Evolutionary conservation across 2,888 invertebrate genomes (phyloP).

Genomic region (Philereme transversata): DNA sequence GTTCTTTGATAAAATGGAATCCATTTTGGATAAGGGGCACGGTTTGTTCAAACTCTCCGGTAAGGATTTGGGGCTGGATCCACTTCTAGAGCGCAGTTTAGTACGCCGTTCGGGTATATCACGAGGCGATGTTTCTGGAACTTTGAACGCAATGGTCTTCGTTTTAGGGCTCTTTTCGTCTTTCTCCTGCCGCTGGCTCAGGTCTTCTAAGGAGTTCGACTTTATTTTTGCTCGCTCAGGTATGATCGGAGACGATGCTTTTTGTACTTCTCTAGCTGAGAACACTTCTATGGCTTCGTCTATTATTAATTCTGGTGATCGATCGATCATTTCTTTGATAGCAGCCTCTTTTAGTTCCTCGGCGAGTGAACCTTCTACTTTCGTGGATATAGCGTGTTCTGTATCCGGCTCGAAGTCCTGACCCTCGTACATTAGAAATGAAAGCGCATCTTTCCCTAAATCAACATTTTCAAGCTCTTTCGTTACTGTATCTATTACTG

Average conservation of each 20-base stretch:
- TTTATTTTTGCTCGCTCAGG: conserved; percentile 73
- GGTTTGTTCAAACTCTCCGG: conserved; percentile 74
- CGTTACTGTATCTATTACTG: conserved; percentile 34
- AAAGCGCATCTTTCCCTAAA: conserved; percentile 72
- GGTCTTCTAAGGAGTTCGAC: conserved; percentile 69
- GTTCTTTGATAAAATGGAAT: conserved; percentile 60
- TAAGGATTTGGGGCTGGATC: conserved; percentile 77
- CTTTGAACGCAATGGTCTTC: conserved; percentile 71
- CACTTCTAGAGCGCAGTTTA: conserved; percentile 65
- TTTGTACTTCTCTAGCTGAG: conserved; percentile 57
- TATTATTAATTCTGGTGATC: conserved; percentile 73
- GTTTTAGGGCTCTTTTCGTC: conserved; percentile 60
- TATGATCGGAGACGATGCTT: conserved; percentile 62
- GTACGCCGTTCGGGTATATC: conserved; percentile 70
- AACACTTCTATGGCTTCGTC: conserved; percentile 68
- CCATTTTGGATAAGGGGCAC: conserved; percentile 65
- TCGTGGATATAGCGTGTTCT: conserved; percentile 32
- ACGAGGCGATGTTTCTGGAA: conserved; percentile 70
- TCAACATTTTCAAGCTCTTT: conserved; percentile 59
- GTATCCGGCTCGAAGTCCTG: conserved; percentile 54
- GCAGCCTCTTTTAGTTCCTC: conserved; percentile 72
- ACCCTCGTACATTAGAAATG: conserved; percentile 68
- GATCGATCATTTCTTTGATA: conserved; percentile 65
- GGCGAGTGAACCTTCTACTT: conserved; percentile 57
- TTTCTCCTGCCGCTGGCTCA: conserved; percentile 51